A percentile compares a stretch with the other conserved stretches of the same genome.
phyloP scores from a whole-genome alignment of 2,113 vertebrate species.

The Trichomycterus rosablanca region DNA sequence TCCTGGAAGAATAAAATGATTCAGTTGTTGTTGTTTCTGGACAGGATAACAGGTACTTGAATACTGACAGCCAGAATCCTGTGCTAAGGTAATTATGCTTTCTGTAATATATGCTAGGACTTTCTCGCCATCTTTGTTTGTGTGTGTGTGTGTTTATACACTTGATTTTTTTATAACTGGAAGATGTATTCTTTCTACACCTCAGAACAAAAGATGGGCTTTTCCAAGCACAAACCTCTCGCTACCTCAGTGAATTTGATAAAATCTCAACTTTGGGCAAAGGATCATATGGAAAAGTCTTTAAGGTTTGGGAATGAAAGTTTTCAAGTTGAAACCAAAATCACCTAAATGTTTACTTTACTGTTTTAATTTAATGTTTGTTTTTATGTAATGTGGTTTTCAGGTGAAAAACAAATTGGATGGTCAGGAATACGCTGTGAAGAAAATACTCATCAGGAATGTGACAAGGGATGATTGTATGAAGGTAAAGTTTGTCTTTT shows the following conservation, averaged over 20 bases:
- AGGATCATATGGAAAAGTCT: slow-evolving; percentile 93
- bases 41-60: slow-evolving; percentile 55
- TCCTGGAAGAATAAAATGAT: neutral
- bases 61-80: slow-evolving; percentile 46
- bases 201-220: slow-evolving; percentile 76
- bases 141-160: too few species aligned
- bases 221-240: slow-evolving; percentile 88
- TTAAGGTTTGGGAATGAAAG: slow-evolving; percentile 74
- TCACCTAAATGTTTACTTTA: neutral
- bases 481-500: slow-evolving; percentile 73
- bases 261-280: slow-evolving; percentile 81
- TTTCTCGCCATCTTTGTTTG: too few species aligned
- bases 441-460: slow-evolving; percentile 92
- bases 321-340: too few species aligned
- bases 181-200: slow-evolving; percentile 26
- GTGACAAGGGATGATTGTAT: slow-evolving; percentile 87
- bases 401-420: slow-evolving; percentile 95
- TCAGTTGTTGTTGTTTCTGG: neutral
- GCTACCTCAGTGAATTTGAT: slow-evolving; percentile 94
- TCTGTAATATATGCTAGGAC: too few species aligned
- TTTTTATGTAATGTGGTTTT: slow-evolving; percentile 35
- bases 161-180: too few species aligned
- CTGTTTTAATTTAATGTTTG: neutral
- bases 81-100: slow-evolving; percentile 59
- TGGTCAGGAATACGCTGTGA: slow-evolving; percentile 90